Conservation (phyloP, 2,797 vertebrate genomes). For the Nyctibius grandis region DNA sequence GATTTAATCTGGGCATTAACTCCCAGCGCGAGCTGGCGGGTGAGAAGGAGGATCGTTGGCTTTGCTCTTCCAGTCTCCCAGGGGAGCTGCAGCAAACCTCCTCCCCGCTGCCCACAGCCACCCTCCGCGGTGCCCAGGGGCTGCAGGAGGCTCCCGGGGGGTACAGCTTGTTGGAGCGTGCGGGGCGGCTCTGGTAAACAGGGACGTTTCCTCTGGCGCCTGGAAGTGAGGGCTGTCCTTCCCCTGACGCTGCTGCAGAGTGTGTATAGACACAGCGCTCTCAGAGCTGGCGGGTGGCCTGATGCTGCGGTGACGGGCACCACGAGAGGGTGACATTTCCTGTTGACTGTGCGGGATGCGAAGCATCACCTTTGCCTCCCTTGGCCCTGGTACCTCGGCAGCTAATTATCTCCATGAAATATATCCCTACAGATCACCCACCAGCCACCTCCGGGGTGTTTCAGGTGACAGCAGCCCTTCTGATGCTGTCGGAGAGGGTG, state of each 20-base stretch:
- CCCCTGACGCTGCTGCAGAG: fast-evolving
- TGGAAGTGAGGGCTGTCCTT: not conserved
- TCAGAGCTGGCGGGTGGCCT: not conserved
- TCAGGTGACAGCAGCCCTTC: not conserved
- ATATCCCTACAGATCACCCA: not conserved
- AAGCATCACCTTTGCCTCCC: not conserved
- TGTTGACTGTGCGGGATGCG: fast-evolving
- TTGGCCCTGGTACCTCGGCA: not conserved
- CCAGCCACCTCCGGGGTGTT: fast-evolving
- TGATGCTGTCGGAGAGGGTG: not conserved
- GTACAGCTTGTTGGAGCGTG: not conserved
- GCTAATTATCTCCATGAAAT: not conserved
- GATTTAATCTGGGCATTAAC: not conserved
- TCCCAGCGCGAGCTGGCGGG: not conserved
- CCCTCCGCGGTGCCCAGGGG: fast-evolving
- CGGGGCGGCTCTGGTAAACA: not conserved
- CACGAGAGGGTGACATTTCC: not conserved
- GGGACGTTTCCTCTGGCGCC: not conserved
- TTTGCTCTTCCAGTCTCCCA: not conserved
- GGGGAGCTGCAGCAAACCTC: not conserved
- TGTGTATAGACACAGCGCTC: fast-evolving
- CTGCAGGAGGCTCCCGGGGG: not conserved
- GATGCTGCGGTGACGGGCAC: fast-evolving
- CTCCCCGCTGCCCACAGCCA: not conserved
- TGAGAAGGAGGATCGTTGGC: not conserved